Percentiles rank a stretch among this genome's conserved stretches.
phyloP scores from a whole-genome alignment of 30 jellyfish, hydroid and myxozoan species.

The Turritopsis dohrnii region DNA sequence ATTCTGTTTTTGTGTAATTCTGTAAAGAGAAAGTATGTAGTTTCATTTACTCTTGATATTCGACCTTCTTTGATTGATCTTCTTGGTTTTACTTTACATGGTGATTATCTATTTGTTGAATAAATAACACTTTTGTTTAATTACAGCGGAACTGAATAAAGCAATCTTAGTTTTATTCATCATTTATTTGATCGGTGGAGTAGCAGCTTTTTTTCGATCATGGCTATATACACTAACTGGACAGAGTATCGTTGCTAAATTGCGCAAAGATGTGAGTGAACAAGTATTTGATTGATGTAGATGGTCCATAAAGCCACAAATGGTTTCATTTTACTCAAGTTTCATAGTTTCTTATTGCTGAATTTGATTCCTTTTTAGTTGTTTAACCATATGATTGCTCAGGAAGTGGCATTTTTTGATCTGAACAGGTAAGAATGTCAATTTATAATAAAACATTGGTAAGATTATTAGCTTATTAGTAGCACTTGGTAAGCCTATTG shows the following conservation, averaged over 20 bases:
- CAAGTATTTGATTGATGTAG: not conserved
- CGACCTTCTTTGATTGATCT: no score
- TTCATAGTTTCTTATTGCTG: not conserved
- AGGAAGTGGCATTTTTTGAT: constrained; percentile 86
- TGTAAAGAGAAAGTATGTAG: no score
- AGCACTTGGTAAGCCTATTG: no score
- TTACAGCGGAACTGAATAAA: constrained; percentile 50
- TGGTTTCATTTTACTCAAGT: not conserved
- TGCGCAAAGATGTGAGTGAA: constrained; percentile 57
- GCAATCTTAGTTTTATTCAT: constrained; percentile 47
- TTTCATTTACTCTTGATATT: no score
- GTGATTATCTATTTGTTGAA: no score
- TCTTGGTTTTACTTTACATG: no score
- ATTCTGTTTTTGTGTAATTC: no score
- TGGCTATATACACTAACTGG: constrained; percentile 93
- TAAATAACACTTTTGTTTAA: not conserved
- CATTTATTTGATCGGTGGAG: constrained; percentile 62
- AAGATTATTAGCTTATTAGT: no score
- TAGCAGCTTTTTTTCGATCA: constrained; percentile 70
- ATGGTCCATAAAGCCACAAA: not conserved
- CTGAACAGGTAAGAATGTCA: constrained; percentile 50
- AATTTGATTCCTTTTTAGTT: constrained; percentile 48
- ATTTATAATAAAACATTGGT: no score
- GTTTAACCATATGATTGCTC: constrained; percentile 59
- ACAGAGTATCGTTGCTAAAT: constrained; percentile 84